Evolutionary conservation across 1,140 invertebrate genomes (phyloP).

Genomic region (Halictus rubicundus): DNA sequence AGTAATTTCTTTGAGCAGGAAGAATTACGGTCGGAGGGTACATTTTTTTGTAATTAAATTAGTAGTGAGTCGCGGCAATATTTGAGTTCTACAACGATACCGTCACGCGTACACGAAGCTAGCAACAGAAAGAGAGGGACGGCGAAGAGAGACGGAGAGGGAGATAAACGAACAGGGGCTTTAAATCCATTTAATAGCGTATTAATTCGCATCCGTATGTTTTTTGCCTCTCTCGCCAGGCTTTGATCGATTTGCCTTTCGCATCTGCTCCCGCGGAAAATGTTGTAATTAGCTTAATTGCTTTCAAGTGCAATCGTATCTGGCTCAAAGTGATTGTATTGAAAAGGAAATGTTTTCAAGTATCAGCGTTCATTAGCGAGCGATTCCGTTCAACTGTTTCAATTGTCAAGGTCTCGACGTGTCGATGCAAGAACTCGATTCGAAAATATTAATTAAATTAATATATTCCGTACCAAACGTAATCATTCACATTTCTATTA

Average conservation of each 20-base stretch:
- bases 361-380: neutral
- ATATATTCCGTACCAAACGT: no score
- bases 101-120: neutral
- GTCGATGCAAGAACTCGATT: neutral
- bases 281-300: conserved; percentile 18
- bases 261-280: neutral
- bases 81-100: neutral
- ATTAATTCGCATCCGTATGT: neutral
- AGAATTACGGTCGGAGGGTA: no score
- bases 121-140: no score
- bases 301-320: neutral
- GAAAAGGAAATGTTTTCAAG: neutral
- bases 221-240: neutral
- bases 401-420: neutral
- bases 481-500: no score
- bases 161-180: neutral
- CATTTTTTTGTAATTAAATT: neutral
- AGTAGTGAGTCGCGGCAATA: neutral
- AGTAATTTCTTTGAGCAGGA: no score
- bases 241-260: conserved; percentile 8
- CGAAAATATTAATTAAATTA: no score
- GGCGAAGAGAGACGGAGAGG: neutral
- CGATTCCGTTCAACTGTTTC: neutral
- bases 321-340: conserved; percentile 1
- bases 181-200: conserved; percentile 1